Evolutionary conservation across 2,797 vertebrate genomes (phyloP).

Genomic region (Eulemur coronatus): DNA sequence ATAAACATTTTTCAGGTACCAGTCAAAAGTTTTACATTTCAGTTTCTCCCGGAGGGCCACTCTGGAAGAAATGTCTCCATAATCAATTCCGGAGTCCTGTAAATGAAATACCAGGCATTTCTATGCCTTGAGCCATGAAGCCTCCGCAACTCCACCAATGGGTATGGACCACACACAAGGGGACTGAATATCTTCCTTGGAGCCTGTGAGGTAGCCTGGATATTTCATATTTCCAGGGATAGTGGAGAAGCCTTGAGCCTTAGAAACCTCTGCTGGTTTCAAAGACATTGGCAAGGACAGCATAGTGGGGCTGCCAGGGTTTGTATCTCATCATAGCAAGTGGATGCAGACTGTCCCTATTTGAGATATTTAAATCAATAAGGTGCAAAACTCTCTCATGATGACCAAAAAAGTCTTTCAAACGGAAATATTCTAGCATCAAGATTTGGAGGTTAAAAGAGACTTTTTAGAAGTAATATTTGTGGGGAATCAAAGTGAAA

Average conservation of each 20-base stretch:
- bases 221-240: neutral
- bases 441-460: neutral
- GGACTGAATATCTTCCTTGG: neutral
- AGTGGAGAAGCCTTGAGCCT: neutral
- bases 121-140: neutral
- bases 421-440: neutral
- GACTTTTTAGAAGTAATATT: neutral
- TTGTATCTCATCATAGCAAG: neutral
- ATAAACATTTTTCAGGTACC: slow-evolving; percentile 89
- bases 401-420: neutral
- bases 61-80: slow-evolving; percentile 88
- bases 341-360: neutral
- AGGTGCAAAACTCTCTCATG: neutral
- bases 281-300: neutral
- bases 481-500: neutral
- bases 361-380: neutral
- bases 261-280: neutral
- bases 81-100: slow-evolving; percentile 87
- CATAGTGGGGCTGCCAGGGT: fast-evolving
- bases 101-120: neutral
- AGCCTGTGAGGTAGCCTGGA: neutral
- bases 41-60: slow-evolving; percentile 85
- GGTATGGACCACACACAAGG: neutral
- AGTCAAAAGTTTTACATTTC: slow-evolving; percentile 89
- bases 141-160: neutral